A percentile compares a stretch with the other conserved stretches of the same genome.
Evolutionary conservation across 37 sponge, comb jelly and placozoan species (phyloP).

Genomic region (Agelas oroides): DNA sequence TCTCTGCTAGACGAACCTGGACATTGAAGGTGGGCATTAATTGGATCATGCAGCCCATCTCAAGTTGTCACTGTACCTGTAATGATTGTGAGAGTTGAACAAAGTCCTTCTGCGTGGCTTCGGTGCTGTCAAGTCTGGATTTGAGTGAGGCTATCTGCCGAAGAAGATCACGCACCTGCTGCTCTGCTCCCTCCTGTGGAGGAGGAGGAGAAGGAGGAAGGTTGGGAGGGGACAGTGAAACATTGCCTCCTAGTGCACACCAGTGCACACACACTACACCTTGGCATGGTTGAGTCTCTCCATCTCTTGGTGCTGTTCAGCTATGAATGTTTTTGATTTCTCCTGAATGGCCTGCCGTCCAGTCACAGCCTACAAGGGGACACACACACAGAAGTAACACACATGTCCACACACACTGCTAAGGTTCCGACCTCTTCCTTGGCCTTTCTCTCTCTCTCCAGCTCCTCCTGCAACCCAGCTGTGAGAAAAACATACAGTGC

Average conservation of each 20-base stretch:
- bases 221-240: too few relatives aligned
- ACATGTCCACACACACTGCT: neutral
- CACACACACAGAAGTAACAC: too few relatives aligned
- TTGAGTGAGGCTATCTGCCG: slow-evolving; percentile 25
- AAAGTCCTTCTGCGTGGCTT: slow-evolving; percentile 60
- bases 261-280: neutral
- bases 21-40: too few relatives aligned
- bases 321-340: slow-evolving; percentile 40
- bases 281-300: slow-evolving; percentile 35
- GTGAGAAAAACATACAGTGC: neutral
- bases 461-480: neutral
- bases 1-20: slow-evolving; percentile 1
- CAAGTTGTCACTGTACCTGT: slow-evolving; percentile 34
- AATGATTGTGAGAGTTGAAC: slow-evolving; percentile 59
- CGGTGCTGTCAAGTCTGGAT: slow-evolving; percentile 21
- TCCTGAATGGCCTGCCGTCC: slow-evolving; percentile 26
- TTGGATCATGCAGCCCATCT: too few relatives aligned
- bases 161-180: slow-evolving; percentile 33
- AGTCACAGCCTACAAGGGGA: slow-evolving; percentile 11
- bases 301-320: slow-evolving; percentile 40
- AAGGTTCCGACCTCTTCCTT: slow-evolving; percentile 20
- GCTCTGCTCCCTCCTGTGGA: slow-evolving; percentile 7
- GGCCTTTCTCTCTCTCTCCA: slow-evolving; percentile 17
- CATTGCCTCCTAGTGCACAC: neutral
- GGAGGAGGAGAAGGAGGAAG: too few relatives aligned